Evolutionary conservation across 2,888 invertebrate species (phyloP).

Genomic region (Hetaerina titia): DNA sequence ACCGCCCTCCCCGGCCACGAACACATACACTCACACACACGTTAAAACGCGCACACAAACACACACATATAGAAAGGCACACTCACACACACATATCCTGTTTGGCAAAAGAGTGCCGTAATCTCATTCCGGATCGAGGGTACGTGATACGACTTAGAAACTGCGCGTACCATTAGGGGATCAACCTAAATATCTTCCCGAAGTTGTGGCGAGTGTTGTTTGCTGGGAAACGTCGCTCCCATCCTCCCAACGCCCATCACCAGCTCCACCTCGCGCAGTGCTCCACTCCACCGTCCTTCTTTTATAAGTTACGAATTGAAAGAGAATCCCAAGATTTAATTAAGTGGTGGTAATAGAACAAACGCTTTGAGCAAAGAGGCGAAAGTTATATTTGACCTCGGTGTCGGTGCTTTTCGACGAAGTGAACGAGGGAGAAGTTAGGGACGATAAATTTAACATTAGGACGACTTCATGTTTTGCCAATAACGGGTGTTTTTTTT

Average conservation of each 20-base stretch:
- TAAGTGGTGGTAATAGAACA: slow-evolving; percentile 23
- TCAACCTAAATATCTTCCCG: slow-evolving; percentile 54
- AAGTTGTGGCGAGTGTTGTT: slow-evolving; percentile 43
- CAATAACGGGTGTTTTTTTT: neutral
- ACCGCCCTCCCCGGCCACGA: neutral
- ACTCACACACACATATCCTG: slow-evolving; percentile 30
- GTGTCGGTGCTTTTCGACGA: neutral
- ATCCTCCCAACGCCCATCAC: neutral
- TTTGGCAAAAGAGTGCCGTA: slow-evolving; percentile 51
- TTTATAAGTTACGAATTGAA: slow-evolving; percentile 52
- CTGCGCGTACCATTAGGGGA: slow-evolving; percentile 45
- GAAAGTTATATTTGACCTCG: neutral
- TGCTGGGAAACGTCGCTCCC: slow-evolving; percentile 35
- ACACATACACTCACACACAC: slow-evolving; percentile 27
- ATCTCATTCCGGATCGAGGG: slow-evolving; percentile 55
- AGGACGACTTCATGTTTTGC: neutral
- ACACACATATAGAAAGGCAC: neutral
- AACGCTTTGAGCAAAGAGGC: slow-evolving; percentile 1
- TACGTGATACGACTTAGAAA: slow-evolving; percentile 52
- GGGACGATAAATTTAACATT: neutral
- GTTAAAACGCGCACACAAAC: neutral
- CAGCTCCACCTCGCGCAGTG: neutral
- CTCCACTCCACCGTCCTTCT: neutral
- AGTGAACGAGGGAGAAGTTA: neutral
- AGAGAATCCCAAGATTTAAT: neutral